Percentiles rank a stretch among this genome's conserved stretches.
phyloP scores from a whole-genome alignment of 2,113 vertebrate genomes.

The Caracal caracal region DNA sequence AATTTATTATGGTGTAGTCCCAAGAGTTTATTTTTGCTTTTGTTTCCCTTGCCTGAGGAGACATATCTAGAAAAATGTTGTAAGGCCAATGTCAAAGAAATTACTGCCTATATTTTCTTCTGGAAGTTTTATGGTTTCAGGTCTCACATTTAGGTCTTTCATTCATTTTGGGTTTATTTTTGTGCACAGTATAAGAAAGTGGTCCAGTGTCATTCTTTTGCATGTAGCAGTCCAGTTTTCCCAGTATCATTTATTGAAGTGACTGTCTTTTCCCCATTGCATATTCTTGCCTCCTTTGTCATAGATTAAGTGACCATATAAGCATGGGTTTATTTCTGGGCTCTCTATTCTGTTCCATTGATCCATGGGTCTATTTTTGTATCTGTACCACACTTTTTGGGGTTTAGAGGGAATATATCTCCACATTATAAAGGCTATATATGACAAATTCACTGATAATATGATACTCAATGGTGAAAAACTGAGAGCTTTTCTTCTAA shows the following conservation, averaged over 20 bases:
- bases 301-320: neutral
- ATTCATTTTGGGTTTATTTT: neutral
- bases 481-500: neutral
- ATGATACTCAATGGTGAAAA: neutral
- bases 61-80: neutral
- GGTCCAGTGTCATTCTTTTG: neutral
- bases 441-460: neutral
- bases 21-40: neutral
- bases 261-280: neutral
- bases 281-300: neutral
- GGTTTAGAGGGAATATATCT: neutral
- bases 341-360: neutral
- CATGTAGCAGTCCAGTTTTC: neutral
- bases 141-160: neutral
- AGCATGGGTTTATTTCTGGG: neutral
- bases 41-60: neutral
- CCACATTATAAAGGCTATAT: neutral
- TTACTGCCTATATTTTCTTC: neutral
- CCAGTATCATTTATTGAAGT: neutral
- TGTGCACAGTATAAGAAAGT: neutral
- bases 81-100: neutral
- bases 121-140: neutral
- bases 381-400: neutral
- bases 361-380: neutral
- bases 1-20: neutral